A percentile compares a stretch with the other conserved stretches of the same genome.
These are phyloP conservation scores for Ferrisia virgata DNA, from an alignment of 2,888 invertebrate genomes.

Conservation along the genomic window DNA sequence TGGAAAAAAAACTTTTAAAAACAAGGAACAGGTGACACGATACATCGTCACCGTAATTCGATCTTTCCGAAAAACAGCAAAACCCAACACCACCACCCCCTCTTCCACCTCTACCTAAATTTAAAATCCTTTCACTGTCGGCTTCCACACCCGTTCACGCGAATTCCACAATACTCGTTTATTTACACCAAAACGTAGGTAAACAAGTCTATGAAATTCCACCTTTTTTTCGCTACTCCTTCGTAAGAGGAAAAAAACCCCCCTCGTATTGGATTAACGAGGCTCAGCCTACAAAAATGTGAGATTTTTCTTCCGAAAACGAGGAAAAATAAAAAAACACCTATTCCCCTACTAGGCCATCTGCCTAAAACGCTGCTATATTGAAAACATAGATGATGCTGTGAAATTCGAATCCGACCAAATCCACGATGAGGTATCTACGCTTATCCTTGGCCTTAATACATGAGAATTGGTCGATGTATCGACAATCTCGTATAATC, in stretches of 20 bases:
- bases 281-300: not conserved
- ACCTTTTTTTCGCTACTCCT: no score
- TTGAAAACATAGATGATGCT: not conserved
- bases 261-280: not conserved
- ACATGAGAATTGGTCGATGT: not conserved
- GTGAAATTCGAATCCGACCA: not conserved
- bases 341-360: not conserved
- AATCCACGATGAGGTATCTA: not conserved
- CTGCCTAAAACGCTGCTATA: not conserved
- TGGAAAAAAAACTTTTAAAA: no score
- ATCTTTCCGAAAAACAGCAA: no score
- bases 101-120: no score
- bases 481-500: conserved; percentile 3
- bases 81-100: no score
- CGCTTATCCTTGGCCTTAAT: not conserved
- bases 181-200: not conserved
- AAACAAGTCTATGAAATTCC: not conserved
- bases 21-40: no score
- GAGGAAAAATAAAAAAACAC: not conserved
- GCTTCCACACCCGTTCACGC: not conserved
- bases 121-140: not conserved
- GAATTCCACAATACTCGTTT: not conserved
- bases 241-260: not conserved
- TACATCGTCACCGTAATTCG: no score
- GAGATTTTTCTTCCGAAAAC: not conserved